Evolutionary conservation across 2,797 vertebrate genomes (phyloP), one percentile per base, ranked within the genome.

Genomic region (Xyrichtys novacula): DNA sequence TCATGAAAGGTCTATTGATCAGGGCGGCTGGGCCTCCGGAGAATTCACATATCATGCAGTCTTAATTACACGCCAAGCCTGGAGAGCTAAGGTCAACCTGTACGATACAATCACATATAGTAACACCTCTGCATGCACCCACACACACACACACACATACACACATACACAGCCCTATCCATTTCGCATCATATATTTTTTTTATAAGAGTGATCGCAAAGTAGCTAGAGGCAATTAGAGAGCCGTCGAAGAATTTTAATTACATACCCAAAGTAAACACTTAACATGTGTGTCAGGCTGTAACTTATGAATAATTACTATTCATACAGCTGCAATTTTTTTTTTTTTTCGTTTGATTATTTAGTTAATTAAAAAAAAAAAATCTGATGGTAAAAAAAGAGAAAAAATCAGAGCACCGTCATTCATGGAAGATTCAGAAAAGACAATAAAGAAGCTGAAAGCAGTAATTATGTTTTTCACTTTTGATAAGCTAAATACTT

Each of bases 1-100:
- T 91, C 86, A 80, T 89, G 85, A 92, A 91, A 91, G 90, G 84
- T 86, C 77, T 91, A 94, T 94, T 92, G 94, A 95, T 94, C 90
- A 82, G 88, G 76, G 77, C 71, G 83, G 61, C 83, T 29, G 5
- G 29, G 72, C 78, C 91, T 85, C 83, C 36, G 43, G 88, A 93
- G 92, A 90, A 85, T 90, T 87, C 83, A 75, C 87, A 86, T 86
- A 91, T 90, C 89, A 83, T 65, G 81, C 72, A 20, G 77, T 92
- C 89, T 93, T 94, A 93, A 93, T 94, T 93, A 92, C 91, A 86
- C 72, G 56, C 54, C 83, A 77, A 31, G 71, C 61, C 57, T 23
- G 55, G 60, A 81, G 85, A 76, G 64, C 85, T 53, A 69, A 81
- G 81, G 80, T 88, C 87, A 76, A 78, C 80, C 76, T 76, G 74